Evolutionary conservation across 2,888 invertebrate genomes (phyloP).

Genomic region (Scaeva pyrastri): DNA sequence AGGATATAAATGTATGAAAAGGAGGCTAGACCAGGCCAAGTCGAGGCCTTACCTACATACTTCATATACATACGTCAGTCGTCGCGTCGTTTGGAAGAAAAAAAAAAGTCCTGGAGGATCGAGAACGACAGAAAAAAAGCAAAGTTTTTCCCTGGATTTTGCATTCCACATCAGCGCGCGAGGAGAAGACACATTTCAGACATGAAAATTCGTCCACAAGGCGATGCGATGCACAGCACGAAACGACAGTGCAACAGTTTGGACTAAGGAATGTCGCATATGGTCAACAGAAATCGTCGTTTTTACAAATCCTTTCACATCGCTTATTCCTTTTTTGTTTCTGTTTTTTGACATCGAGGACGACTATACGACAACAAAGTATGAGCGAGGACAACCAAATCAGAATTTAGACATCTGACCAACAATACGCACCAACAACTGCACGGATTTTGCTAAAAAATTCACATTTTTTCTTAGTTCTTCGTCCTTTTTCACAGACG

Average conservation of each 20-base stretch:
- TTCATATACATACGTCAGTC: neutral
- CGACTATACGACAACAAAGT: slow-evolving; percentile 1
- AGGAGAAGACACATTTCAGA: slow-evolving; percentile 60
- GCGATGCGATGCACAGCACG: no score
- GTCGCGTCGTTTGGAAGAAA: neutral
- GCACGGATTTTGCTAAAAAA: slow-evolving; percentile 38
- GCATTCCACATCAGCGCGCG: slow-evolving; percentile 28
- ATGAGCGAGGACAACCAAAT: slow-evolving; percentile 59
- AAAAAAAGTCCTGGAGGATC: neutral
- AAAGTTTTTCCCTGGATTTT: slow-evolving; percentile 5
- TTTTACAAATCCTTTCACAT: slow-evolving; percentile 66
- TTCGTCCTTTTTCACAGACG: neutral
- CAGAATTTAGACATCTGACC: slow-evolving; percentile 56
- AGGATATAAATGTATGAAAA: slow-evolving; percentile 64
- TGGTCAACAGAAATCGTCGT: slow-evolving; percentile 57
- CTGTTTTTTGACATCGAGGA: slow-evolving; percentile 19
- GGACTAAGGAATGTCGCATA: slow-evolving; percentile 63
- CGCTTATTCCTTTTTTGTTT: slow-evolving; percentile 7
- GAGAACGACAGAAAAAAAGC: neutral
- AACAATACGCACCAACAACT: slow-evolving; percentile 51
- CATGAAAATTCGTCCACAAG: slow-evolving; percentile 44
- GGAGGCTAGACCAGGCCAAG: slow-evolving; percentile 5
- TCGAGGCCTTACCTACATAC: slow-evolving; percentile 17
- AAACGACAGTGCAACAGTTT: slow-evolving; percentile 64
- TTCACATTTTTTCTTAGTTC: slow-evolving; percentile 13